These are phyloP conservation scores for Melipona quadrifasciata DNA, from an alignment of 1,140 invertebrate species.

Conservation along the genomic window DNA sequence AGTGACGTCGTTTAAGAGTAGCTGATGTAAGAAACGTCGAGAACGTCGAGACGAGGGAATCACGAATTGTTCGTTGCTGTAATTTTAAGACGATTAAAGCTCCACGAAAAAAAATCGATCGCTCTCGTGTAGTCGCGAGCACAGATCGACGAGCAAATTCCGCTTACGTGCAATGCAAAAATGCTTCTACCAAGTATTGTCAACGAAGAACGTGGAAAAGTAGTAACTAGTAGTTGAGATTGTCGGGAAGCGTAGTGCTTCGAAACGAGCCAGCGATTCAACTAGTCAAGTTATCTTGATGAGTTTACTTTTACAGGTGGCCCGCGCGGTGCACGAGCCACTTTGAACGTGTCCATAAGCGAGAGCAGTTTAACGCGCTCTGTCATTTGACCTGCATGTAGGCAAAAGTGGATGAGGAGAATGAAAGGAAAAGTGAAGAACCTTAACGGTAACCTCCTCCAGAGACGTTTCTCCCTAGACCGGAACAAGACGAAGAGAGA, in stretches of 20 bases:
- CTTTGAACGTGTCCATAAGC: constrained; percentile 37
- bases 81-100: background rate
- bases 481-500: constrained; percentile 64
- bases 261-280: background rate
- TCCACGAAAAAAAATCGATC: background rate
- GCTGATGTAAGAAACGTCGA: background rate
- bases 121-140: background rate
- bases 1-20: background rate
- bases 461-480: constrained; percentile 54
- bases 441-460: constrained; percentile 65
- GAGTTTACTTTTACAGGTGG: constrained; percentile 7
- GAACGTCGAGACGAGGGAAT: background rate
- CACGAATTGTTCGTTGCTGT: background rate
- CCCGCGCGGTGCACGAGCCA: background rate
- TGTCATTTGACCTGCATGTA: constrained; percentile 52
- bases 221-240: background rate
- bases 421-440: constrained; percentile 63
- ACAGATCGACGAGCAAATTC: background rate
- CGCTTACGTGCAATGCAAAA: background rate
- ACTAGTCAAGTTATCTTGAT: constrained; percentile 4
- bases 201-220: too few species aligned
- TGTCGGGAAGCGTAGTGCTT: background rate
- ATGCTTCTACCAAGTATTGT: background rate
- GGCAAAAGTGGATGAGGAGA: constrained; percentile 33
- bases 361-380: constrained; percentile 15